These are phyloP conservation scores for Podarcis cretensis DNA, from an alignment of 2,113 vertebrate genomes.

Conservation along the genomic window DNA sequence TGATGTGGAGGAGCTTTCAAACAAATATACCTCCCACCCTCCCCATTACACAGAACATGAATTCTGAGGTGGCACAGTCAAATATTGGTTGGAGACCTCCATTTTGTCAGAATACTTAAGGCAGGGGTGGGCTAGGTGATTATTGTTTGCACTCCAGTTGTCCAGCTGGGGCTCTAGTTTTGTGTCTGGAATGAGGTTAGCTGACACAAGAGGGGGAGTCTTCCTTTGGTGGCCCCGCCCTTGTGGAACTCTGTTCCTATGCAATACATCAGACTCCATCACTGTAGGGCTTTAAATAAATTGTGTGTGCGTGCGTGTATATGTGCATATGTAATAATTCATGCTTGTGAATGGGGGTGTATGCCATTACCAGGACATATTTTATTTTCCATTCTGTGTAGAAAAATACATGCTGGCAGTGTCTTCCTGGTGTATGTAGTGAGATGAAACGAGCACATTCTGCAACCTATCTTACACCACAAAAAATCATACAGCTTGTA, in stretches of 20 bases:
- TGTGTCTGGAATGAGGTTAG: too few species aligned
- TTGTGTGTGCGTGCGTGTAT: not conserved
- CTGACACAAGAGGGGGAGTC: too few species aligned
- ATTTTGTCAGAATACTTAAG: not conserved
- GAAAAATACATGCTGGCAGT: not conserved
- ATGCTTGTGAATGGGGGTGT: not conserved
- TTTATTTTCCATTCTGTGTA: not conserved
- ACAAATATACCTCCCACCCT: not conserved
- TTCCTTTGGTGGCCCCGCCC: too few species aligned
- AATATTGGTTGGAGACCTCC: not conserved
- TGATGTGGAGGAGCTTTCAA: not conserved
- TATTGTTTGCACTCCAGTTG: too few species aligned
- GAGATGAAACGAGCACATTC: not conserved
- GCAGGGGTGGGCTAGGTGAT: too few species aligned
- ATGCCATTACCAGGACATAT: not conserved
- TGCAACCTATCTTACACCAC: too few species aligned
- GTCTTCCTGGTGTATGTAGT: not conserved
- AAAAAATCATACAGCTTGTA: not conserved
- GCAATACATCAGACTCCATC: too few species aligned
- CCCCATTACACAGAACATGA: too few species aligned
- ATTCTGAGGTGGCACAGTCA: not conserved
- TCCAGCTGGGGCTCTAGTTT: too few species aligned
- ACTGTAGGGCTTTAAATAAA: too few species aligned
- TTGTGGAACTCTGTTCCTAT: too few species aligned
- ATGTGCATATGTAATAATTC: too few species aligned